Percentiles rank a stretch among this genome's conserved stretches.
phyloP scores from a whole-genome alignment of 2,113 vertebrate genomes.

The Podarcis raffonei region DNA sequence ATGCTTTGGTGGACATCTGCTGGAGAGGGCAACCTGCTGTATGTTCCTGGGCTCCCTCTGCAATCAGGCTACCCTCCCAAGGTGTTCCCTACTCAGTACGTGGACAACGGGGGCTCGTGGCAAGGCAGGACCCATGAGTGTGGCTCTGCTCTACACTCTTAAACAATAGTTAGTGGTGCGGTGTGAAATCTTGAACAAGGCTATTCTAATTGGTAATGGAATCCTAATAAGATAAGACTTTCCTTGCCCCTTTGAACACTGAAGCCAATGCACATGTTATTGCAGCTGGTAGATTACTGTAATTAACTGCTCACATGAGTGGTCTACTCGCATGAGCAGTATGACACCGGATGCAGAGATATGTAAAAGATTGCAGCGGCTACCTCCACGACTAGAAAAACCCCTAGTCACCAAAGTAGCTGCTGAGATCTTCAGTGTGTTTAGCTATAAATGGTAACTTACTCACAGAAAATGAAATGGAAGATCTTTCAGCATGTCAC shows the following conservation, averaged over 20 bases:
- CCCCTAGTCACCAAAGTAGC: not conserved
- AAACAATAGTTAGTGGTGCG: not conserved
- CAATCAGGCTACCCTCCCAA: no score
- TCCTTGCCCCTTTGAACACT: not conserved
- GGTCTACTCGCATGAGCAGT: not conserved
- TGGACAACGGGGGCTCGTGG: no score
- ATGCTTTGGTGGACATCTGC: not conserved
- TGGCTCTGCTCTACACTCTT: not conserved
- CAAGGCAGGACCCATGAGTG: no score
- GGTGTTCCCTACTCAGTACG: no score
- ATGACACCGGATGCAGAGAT: not conserved
- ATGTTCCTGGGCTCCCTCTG: not conserved
- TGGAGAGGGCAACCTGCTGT: not conserved
- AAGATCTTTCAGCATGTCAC: not conserved
- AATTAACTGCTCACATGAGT: not conserved
- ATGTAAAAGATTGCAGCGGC: not conserved
- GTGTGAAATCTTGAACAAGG: no score
- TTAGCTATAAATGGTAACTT: not conserved
- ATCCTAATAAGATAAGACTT: not conserved
- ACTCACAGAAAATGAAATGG: not conserved
- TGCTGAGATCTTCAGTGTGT: not conserved
- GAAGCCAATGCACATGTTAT: not conserved
- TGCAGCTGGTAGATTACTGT: not conserved
- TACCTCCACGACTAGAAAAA: not conserved
- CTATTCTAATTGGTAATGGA: constrained; percentile 6